These are phyloP conservation scores for Asobara japonica DNA, from an alignment of 1,140 invertebrate species.

Conservation along the genomic window DNA sequence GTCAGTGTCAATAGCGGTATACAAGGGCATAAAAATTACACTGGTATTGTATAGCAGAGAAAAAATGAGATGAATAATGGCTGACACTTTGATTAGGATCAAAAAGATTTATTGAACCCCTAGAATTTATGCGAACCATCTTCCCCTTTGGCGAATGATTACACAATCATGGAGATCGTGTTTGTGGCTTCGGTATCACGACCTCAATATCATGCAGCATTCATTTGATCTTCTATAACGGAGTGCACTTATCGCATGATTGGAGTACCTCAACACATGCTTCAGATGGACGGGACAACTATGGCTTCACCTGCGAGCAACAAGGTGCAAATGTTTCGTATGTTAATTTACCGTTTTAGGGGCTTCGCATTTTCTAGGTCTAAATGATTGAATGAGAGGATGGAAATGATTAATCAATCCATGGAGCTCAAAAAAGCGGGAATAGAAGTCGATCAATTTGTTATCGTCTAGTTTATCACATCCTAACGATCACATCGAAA, in stretches of 20 bases:
- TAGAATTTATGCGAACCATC: not conserved
- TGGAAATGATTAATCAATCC: no score
- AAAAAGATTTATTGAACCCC: not conserved
- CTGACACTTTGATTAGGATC: not conserved
- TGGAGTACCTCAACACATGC: not conserved
- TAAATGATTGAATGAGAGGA: not conserved
- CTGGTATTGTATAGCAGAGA: not conserved
- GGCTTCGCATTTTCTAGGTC: not conserved
- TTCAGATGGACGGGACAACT: not conserved
- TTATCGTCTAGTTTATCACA: no score
- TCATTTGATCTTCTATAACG: constrained; percentile 11
- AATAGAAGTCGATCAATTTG: no score
- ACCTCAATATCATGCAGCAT: constrained; percentile 2
- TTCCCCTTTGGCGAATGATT: not conserved
- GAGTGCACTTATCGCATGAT: not conserved
- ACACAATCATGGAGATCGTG: not conserved
- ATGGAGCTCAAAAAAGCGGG: no score
- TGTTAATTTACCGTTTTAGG: not conserved
- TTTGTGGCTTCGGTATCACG: not conserved
- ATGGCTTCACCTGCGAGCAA: not conserved
- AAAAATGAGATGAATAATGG: not conserved
- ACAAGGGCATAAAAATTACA: not conserved
- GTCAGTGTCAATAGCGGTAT: constrained; percentile 26
- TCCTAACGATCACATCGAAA: no score
- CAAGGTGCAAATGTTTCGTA: not conserved